These are phyloP conservation scores for Meleagris gallopavo DNA, from an alignment of 2,113 vertebrate genomes.

Conservation along the genomic window DNA sequence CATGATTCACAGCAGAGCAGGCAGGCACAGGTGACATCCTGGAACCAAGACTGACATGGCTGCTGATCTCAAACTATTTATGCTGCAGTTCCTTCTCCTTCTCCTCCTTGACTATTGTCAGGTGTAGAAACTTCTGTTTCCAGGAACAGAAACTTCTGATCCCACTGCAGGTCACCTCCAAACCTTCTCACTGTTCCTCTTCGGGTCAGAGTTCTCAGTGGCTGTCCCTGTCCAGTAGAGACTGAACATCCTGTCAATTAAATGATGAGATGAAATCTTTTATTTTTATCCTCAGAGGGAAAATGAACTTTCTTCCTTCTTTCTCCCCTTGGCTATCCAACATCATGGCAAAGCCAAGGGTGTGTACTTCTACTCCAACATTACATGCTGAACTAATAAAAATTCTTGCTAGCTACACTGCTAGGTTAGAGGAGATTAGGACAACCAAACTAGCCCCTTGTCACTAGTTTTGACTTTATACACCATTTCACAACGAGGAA, in stretches of 20 bases:
- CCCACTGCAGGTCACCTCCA: background rate
- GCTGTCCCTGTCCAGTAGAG: background rate
- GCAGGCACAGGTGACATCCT: background rate
- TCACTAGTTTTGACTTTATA: slow-evolving; percentile 35
- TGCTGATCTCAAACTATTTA: background rate
- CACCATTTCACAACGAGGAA: slow-evolving; percentile 53
- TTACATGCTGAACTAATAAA: background rate
- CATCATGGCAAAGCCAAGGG: background rate
- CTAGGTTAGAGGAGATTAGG: background rate
- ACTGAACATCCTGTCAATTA: background rate
- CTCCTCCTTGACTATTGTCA: background rate
- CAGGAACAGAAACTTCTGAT: background rate
- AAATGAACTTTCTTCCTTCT: background rate
- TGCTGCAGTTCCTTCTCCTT: background rate
- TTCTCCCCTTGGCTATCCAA: background rate
- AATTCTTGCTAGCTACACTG: background rate
- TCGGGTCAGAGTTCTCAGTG: background rate
- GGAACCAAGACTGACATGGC: background rate
- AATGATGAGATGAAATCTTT: background rate
- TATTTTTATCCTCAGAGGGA: background rate
- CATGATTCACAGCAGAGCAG: background rate
- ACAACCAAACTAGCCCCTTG: background rate
- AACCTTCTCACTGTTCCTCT: background rate
- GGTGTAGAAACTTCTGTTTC: background rate
- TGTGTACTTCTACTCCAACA: background rate